phyloP scores from a whole-genome alignment of 1,140 invertebrate genomes.

The Grapholita molesta region DNA sequence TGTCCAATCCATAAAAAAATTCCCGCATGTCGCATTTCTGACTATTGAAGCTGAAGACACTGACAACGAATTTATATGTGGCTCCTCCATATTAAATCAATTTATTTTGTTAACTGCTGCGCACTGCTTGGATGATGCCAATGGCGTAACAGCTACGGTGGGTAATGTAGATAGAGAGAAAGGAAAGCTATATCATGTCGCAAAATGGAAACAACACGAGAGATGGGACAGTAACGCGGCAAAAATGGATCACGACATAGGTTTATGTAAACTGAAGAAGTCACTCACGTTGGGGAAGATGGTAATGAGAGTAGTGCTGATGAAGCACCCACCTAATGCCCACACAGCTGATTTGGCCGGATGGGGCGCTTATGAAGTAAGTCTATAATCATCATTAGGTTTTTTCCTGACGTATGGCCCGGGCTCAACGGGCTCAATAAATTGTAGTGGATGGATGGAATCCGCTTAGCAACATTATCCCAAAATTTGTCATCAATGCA shows the following conservation, averaged over 20 bases:
- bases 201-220: neutral
- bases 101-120: conserved; percentile 27
- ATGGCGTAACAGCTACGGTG: neutral
- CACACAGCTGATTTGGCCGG: conserved; percentile 5
- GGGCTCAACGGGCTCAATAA: too few species aligned
- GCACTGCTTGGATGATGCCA: conserved; percentile 24
- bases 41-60: neutral
- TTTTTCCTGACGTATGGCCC: too few species aligned
- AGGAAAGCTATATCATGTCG: neutral
- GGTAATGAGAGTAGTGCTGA: neutral
- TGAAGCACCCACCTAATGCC: neutral
- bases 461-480: too few species aligned
- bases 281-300: neutral
- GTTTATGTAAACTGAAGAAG: neutral
- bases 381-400: too few species aligned
- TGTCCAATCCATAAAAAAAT: neutral
- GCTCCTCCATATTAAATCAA: conserved; percentile 28
- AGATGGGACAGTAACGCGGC: neutral
- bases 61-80: conserved; percentile 11
- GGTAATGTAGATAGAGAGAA: neutral
- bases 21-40: neutral
- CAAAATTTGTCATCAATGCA: too few species aligned
- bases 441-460: too few species aligned
- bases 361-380: neutral
- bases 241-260: neutral